Evolutionary conservation across 2,888 invertebrate genomes (phyloP).

Genomic region (Drosophila kokeensis): DNA sequence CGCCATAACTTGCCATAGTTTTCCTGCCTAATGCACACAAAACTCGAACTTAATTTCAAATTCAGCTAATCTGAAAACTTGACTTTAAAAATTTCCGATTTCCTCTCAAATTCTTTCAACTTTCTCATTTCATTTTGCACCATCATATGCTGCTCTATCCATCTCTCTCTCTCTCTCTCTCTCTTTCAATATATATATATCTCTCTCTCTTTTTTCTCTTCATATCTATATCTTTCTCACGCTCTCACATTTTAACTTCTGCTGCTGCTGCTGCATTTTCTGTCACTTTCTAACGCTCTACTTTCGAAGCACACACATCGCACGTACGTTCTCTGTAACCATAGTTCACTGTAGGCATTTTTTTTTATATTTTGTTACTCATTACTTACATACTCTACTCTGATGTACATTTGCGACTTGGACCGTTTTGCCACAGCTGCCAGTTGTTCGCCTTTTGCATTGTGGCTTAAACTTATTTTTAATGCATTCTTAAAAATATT

Average conservation of each 20-base stretch:
- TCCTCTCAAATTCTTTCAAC: conserved; percentile 60
- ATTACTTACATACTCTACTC: conserved; percentile 37
- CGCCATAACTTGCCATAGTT: conserved; percentile 85
- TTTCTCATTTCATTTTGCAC: conserved; percentile 67
- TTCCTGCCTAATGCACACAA: conserved; percentile 60
- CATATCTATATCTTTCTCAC: conserved; percentile 50
- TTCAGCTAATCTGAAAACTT: conserved; percentile 41
- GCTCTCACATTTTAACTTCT: conserved; percentile 36
- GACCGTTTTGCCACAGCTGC: conserved; percentile 37
- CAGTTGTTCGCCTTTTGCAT: conserved; percentile 30
- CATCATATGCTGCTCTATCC: conserved; percentile 38
- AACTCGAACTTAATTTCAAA: conserved; percentile 70
- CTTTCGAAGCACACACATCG: conserved; percentile 52
- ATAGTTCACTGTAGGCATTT: conserved; percentile 72
- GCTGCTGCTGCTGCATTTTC: conserved; percentile 52
- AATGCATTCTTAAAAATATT: conserved; percentile 70
- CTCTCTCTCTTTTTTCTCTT: conserved; percentile 10
- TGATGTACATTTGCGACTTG: conserved; percentile 52
- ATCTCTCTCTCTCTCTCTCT: conserved; percentile 15
- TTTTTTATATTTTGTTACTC: conserved; percentile 40
- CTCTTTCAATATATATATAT: conserved; percentile 5
- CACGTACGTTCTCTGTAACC: conserved; percentile 58
- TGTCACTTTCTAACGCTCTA: conserved; percentile 71
- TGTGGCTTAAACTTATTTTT: conserved; percentile 72
- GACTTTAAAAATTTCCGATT: conserved; percentile 38